These are phyloP conservation scores for Lasioglossum calceatum DNA, from an alignment of 2,888 invertebrate genomes.

Conservation along the genomic window DNA sequence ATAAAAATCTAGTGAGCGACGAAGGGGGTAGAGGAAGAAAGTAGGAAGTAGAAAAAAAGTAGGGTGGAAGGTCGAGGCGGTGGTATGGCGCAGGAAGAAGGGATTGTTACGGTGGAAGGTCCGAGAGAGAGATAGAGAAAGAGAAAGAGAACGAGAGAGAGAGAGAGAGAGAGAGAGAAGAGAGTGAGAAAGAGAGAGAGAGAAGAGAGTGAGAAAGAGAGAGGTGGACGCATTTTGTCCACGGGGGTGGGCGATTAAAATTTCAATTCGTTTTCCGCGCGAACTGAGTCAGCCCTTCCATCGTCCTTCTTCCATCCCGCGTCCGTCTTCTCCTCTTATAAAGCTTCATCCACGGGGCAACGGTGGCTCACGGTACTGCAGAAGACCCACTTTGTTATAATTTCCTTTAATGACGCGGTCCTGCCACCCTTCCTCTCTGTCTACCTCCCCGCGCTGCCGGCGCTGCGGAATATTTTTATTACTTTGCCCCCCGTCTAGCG, in stretches of 20 bases:
- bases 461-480: conserved; percentile 73
- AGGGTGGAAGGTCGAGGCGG: conserved; percentile 35
- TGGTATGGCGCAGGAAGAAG: conserved; percentile 50
- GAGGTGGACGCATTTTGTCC: conserved; percentile 66
- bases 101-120: conserved; percentile 60
- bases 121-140: neutral
- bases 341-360: conserved; percentile 59
- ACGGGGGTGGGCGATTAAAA: conserved; percentile 76
- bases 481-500: conserved; percentile 62
- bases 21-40: conserved; percentile 11
- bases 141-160: neutral
- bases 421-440: conserved; percentile 54
- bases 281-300: conserved; percentile 76
- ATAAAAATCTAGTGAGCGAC: conserved; percentile 9
- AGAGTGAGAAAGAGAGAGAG: neutral
- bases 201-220: conserved; percentile 7
- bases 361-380: conserved; percentile 63
- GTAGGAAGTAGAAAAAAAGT: conserved; percentile 40
- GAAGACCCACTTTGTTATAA: conserved; percentile 77
- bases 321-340: conserved; percentile 59
- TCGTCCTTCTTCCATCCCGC: conserved; percentile 61
- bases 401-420: conserved; percentile 76
- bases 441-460: conserved; percentile 47
- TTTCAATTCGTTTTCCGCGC: conserved; percentile 79
- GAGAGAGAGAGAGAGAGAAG: neutral